Percentiles rank a stretch among this genome's conserved stretches.
phyloP scores from a whole-genome alignment of 1,140 invertebrate genomes.

The Copidosoma floridanum region DNA sequence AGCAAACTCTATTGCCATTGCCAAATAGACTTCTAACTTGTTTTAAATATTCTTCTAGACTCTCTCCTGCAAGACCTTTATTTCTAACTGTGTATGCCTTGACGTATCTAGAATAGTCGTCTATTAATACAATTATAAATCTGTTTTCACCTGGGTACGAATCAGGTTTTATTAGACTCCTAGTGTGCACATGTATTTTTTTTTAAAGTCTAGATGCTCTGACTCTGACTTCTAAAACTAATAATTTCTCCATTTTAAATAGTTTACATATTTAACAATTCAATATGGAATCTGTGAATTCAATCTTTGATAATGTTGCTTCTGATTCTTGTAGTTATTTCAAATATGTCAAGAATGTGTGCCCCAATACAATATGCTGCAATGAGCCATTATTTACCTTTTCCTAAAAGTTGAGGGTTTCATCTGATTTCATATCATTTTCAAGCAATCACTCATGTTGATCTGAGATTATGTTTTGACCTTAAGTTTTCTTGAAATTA shows the following conservation, averaged over 20 bases:
- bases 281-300: constrained; percentile 11
- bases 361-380: constrained; percentile 19
- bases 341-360: constrained; percentile 9
- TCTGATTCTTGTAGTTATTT: constrained; percentile 8
- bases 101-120: no score
- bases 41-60: no score
- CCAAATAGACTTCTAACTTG: no score
- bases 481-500: background rate
- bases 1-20: constrained; percentile 19
- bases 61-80: no score
- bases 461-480: background rate
- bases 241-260: constrained; percentile 27
- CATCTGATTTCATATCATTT: constrained; percentile 16
- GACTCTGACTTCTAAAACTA: constrained; percentile 20
- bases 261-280: constrained; percentile 30
- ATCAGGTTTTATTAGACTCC: no score
- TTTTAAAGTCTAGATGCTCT: constrained; percentile 22
- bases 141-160: no score
- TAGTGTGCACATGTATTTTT: constrained; percentile 21
- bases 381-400: no score
- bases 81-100: no score
- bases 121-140: no score
- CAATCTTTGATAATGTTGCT: background rate
- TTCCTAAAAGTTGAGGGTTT: no score
- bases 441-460: background rate